Base-by-base conservation (phyloP, 2,113 vertebrate species). In the Burhinus oedicnemus region DNA sequence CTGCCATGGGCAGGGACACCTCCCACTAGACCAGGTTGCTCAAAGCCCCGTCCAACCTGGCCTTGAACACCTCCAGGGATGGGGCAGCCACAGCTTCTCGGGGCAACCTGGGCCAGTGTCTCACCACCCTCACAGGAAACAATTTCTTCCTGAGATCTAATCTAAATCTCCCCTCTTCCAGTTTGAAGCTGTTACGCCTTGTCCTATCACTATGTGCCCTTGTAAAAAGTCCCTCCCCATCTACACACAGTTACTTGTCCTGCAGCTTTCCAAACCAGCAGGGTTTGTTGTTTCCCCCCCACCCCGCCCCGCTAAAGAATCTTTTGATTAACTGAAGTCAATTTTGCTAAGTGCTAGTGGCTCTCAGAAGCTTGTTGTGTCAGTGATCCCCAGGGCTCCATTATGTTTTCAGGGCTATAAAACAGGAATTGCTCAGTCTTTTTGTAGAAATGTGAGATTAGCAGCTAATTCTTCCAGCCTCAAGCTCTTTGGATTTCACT, bases 271-370 rank as follows among this genome's bases (percentile, higher is more conserved):
- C 52, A 94, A 91, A 85, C 51, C 42, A 84, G 78, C 77, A 93
- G 29, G 19, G 20, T 22, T 45, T 66, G 15, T 38, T 60, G 34
- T 9, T 58, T 49, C 22, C 49, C 49, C 6, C 44, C 44, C 15
- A 6, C 44, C 44, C 44, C 44, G 14, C 6, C 16, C 15, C 65
- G 55, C 91, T 15, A 22, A 90, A 96, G 91, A 94, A 93, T 83
- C 66, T 96, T 95, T 72, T 96, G 91, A 97, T 97, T 95, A 98
- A 90, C 95, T 92, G 95, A 96, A 96, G 97, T 93, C 97, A 97
- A 96, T 97, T 98, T 95, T 95, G 90, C 95, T 97, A 98, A 97
- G 97, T 97, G 97, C 97, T 93, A 91, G 87, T 83, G 80, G 78
- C 95, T 95, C 94, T 96, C 66, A 96, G 93, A 95, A 97, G 89